Conservation (phyloP, 2,888 invertebrate genomes). For the Tuberolachnus salignus region DNA sequence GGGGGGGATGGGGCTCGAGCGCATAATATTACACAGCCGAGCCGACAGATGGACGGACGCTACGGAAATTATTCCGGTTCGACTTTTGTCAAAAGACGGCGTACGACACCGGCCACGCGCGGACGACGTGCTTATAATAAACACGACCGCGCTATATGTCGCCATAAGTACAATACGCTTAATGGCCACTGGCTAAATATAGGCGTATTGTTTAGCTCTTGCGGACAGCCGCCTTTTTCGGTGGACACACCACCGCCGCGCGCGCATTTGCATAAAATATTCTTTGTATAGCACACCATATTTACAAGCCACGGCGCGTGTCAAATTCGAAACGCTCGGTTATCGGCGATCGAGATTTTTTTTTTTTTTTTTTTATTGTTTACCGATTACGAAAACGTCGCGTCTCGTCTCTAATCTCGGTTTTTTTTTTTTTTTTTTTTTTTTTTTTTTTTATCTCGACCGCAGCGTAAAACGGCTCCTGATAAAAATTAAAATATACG, state of each 20-base stretch:
- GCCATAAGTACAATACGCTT: no score
- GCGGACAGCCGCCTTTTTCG: constrained; percentile 40
- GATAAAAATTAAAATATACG: no score
- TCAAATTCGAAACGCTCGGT: constrained; percentile 19
- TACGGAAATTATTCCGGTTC: constrained; percentile 52
- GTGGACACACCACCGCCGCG: constrained; percentile 28
- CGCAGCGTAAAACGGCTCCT: no score
- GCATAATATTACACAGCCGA: background rate
- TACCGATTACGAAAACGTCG: no score
- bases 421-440: no score
- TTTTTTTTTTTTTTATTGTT: no score
- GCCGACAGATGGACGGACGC: constrained; percentile 51
- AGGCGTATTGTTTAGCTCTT: constrained; percentile 32
- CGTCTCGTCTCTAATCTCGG: no score
- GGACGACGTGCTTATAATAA: constrained; percentile 12
- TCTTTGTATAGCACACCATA: background rate
- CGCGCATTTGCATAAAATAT: constrained; percentile 30
- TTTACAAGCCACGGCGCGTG: constrained; percentile 40
- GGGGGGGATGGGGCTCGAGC: no score
- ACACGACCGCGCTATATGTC: no score
- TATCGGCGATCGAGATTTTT: background rate
- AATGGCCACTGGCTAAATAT: constrained; percentile 38
- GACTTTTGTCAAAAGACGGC: constrained; percentile 49
- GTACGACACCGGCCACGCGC: constrained; percentile 36
- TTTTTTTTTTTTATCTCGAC: no score